Evolutionary conservation across 37 sponge, comb jelly and placozoan genomes (phyloP), one percentile per base, ranked within the genome.

Genomic region (Geodia barretti): DNA sequence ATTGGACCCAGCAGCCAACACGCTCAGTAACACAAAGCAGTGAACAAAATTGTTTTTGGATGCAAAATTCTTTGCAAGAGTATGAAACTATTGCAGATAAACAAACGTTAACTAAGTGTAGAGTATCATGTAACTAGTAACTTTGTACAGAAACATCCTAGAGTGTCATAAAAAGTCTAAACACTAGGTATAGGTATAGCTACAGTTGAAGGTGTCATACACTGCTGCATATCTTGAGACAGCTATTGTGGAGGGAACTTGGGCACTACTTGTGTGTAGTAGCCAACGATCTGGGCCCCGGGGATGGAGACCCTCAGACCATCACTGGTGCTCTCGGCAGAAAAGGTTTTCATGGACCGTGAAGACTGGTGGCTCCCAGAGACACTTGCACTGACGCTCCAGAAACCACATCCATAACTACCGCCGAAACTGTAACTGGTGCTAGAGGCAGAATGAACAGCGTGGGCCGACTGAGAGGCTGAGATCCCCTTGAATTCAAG

Each of bases 241-340:
- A n/a, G n/a, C n/a, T n/a, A n/a, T n/a, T n/a, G n/a, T 7, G 32
- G 24, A n/a, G 84, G 84, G 39, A 84, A 84, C 1, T 36, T 28
- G 21, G 84, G 84, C 36, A 84, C 39, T 14, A 35, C 65, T 58
- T 84, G 73, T 33, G 84, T 84, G 38, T 68, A 84, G 68, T 84
- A 84, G 33, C 84, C 84, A 84, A 84, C 75, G 14, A 75, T 28
- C n/a, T 75, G 76, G 32, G 70, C 77, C 2, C 84, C 84, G 1
- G 84, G 84, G 1, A 84, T 84, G 4, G 39, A 68, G 20, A 84
- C 60, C 69, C 54, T 67, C 76, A 84, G 8, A 8, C 84, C 84
- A 37, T 41, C 36, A 11, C 67, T 75, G 25, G 74, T 84, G n/a
- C 61, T 68, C 3, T 68, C 26, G 5, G 38, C 77, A 7, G 54